Base-by-base conservation (phyloP, 2,888 invertebrate species). In the Elegia similella region DNA sequence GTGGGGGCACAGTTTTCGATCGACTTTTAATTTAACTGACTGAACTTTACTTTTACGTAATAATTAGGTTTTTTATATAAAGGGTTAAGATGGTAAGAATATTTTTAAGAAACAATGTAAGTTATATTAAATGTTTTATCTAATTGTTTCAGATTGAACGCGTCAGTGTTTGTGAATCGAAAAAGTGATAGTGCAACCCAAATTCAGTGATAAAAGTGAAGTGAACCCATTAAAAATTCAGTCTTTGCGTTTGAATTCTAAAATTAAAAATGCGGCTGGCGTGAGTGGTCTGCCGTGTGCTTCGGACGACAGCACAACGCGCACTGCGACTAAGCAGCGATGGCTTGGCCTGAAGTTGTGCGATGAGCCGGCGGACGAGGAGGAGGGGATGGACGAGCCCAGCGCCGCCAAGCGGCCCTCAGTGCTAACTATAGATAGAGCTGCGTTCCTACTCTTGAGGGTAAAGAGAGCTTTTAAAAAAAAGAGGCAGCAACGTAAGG, bases 401-500 rank as follows among this genome's bases (percentile, higher is more conserved):
- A 80, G 84, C 75, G 74, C 88, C 67, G 80, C 86, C 74, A 92
- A 92, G 82, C 93, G 93, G 82, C 93, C 93, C 73, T 94, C 94
- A 69, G 93, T 95, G 62, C 91, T 97, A 68, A 96, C 97, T 71
- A 96, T 98, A 81, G 97, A 97, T 92, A 94, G 97, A 66, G 97
- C 97, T 54, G 97, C 97, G 56, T 97, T 98, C 83, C 92, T 98
- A 42, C 93, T 98, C 68, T 92, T 98, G 68, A 93, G 97, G 68
- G 97, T 98, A 59, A 97, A 97, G 80, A 95, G 96, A 76, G 97
- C 97, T 43, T 97, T 98, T 87, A 96, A 96, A 88, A 97, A 96
- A 92, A 97, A 97, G 90, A 94, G 96, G 68, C 95, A 96, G 80
- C 96, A 96, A 82, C 92, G 96, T 70, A 97, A 96, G 79, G 97